phyloP scores from a whole-genome alignment of 2,797 vertebrate species.

The Macropodus opercularis region DNA sequence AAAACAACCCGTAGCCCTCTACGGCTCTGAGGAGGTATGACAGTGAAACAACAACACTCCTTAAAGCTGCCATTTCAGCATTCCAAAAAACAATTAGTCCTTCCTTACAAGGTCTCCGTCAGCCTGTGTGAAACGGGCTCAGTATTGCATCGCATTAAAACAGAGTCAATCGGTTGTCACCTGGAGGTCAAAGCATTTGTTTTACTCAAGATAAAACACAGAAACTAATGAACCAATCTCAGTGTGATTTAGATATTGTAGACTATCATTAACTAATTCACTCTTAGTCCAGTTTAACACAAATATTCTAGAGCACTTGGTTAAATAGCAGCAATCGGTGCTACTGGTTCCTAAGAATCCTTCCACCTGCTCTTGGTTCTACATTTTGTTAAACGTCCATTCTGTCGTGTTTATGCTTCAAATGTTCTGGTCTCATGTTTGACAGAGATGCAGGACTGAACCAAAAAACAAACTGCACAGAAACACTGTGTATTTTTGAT shows the following conservation, averaged over 20 bases:
- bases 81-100: background rate
- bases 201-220: no score
- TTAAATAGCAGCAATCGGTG: background rate
- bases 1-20: slow-evolving; percentile 65
- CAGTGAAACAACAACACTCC: slow-evolving; percentile 34
- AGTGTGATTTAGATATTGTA: no score
- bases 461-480: background rate
- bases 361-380: background rate
- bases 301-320: background rate
- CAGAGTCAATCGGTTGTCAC: background rate
- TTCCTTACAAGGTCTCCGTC: background rate
- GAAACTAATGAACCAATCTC: no score
- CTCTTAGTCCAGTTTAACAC: background rate
- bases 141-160: background rate
- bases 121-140: background rate
- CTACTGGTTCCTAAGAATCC: background rate
- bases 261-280: accelerated
- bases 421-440: slow-evolving; percentile 19
- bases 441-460: slow-evolving; percentile 13
- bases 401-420: slow-evolving; percentile 1
- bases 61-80: background rate
- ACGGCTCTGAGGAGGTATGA: slow-evolving; percentile 33
- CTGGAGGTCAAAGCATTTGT: no score
- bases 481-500: background rate
- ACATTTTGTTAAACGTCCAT: background rate